These are phyloP conservation scores for Drosophila arawakana DNA, from an alignment of 1,140 invertebrate species.

Conservation along the genomic window DNA sequence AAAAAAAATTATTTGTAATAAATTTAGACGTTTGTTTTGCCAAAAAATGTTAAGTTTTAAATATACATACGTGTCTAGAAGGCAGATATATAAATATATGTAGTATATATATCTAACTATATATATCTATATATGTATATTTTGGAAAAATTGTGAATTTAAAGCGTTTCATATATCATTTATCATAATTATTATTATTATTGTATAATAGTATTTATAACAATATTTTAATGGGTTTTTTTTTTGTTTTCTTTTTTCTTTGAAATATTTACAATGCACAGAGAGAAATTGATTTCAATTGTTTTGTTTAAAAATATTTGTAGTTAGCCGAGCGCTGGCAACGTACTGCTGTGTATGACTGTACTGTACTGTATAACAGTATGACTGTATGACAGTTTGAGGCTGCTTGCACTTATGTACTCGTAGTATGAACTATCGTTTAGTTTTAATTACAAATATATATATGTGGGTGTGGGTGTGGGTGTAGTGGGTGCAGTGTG, in stretches of 20 bases:
- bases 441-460: conserved; percentile 35
- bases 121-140: conserved; percentile 18
- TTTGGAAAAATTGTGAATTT: conserved; percentile 43
- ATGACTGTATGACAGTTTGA: conserved; percentile 53
- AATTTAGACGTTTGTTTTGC: conserved; percentile 13
- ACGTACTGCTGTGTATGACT: conserved; percentile 26
- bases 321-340: conserved; percentile 23
- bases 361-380: conserved; percentile 32
- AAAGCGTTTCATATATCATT: conserved; percentile 38
- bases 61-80: conserved; percentile 17
- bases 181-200: conserved; percentile 4
- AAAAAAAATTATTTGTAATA: conserved; percentile 25
- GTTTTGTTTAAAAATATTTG: conserved; percentile 28
- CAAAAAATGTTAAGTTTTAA: conserved; percentile 8
- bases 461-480: not conserved
- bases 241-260: not conserved
- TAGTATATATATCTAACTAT: conserved; percentile 6
- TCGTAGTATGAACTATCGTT: conserved; percentile 13
- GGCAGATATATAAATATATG: conserved; percentile 2
- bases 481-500: conserved; percentile 2
- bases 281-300: conserved; percentile 28
- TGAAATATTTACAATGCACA: conserved; percentile 49
- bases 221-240: conserved; percentile 17
- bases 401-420: conserved; percentile 35
- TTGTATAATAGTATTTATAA: conserved; percentile 27